Evolutionary conservation across 2,797 vertebrate species (phyloP), one percentile per base, ranked within the genome.

Genomic region (Selene dorsalis): DNA sequence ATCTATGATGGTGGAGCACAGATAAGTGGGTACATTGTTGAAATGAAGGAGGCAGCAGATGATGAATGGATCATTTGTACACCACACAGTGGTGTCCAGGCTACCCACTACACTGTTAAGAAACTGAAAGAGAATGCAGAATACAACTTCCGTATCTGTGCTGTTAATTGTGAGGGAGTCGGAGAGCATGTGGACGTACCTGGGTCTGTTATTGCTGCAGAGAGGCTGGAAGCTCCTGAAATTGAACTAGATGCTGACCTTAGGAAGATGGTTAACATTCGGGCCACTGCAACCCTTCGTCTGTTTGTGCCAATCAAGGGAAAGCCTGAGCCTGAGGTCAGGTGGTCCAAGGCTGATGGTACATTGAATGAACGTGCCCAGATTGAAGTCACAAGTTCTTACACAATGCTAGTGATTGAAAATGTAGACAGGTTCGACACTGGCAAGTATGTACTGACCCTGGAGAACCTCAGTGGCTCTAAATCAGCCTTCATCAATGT

Each of bases 401-500:
- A 97, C 81, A 99, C 98, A 75, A 97, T 98, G 96, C 91, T 99
- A 77, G 96, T 99, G 59, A 97, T 99, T 90, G 97, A 99, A 78
- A 98, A 97, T 52, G 96, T 99, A 26, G 97, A 98, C 89, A 95
- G 98, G 93, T 99, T 99, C 91, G 97, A 99, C 87, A 99, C 96
- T 56, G 98, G 98, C n/a, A 97, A 96, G 91, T 99, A 99, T 87
- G 95, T 96, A 20, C 90, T 99, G 75, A 96, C 94, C 53, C 95
- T 99, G 85, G 97, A 98, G 92, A 99, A 99, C 81, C 96, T 96
- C 74, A 97, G 95, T 89, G 98, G 98, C 47, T 96, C 96, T 86
- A 99, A 99, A 93, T 96, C 97, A 69, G 97, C 97, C 61, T 99
- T 98, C 88, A 95, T 99, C 87, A 99, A 99, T 70, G 97, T 99